Base-by-base conservation (phyloP, 1,140 invertebrate species). In the Brachionus plicatilis region DNA sequence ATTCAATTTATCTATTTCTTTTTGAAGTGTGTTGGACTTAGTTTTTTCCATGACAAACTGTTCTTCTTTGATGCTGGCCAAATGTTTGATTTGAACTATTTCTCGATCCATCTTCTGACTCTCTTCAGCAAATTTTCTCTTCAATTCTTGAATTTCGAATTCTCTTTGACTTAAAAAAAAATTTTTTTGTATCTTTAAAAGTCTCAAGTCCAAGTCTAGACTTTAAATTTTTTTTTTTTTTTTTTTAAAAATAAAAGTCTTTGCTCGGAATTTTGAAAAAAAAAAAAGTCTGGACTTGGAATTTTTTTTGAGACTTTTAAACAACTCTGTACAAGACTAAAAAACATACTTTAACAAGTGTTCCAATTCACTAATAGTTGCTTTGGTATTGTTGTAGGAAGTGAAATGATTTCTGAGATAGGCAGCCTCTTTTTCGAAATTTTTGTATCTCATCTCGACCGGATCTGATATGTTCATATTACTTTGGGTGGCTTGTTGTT, bases 61-160 rank as follows among this genome's bases (percentile, higher is more conserved):
- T 53, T 76, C 72, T 76, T 76, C 72, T 4, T 50, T 76, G n/a
- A 5, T 11, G 27, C 27, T 76, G 11, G 27, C 41, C 20, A 76
- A 50, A 53, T 76, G 47, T 17, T 47, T 76, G 20, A 12, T 53
- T 1, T 50, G 41, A 12, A 29, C 20, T 6, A 76, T 50, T 50
- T 76, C 72, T 12, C 11, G 20, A 0, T 76, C 72, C 14, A 76
- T 50, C 20, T 76, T 50, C 2, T 50, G 41, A 33, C 20, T 76
- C 9, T 76, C 45, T 12, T 76, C 72, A 14, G 43, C n/a, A 29
- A 27, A 29, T 37, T 76, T 76, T 29, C 20, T 50, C 43, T 76
- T 76, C 41, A 76, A 24, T 29, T 76, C 72, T 76, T 76, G 72
- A 27, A 76, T 76, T 76, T 76, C 72, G 20, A 50, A 76, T 50